These are phyloP conservation scores for Chamaea fasciata DNA, from an alignment of 2,113 vertebrate genomes.

Conservation along the genomic window DNA sequence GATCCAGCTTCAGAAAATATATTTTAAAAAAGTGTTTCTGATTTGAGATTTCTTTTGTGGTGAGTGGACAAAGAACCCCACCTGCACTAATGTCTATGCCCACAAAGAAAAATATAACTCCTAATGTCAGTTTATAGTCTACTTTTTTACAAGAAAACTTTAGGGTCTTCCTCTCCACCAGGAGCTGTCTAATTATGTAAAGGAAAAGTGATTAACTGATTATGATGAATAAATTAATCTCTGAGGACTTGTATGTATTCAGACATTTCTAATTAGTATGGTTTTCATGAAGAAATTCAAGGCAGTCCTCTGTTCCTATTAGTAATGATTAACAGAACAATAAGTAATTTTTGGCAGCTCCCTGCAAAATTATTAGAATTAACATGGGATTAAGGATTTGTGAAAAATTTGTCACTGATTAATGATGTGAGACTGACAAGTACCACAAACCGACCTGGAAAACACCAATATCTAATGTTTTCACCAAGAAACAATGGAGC, in stretches of 20 bases:
- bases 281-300: conserved; percentile 70
- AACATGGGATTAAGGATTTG: conserved; percentile 64
- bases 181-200: conserved; percentile 75
- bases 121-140: conserved; percentile 9
- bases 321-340: conserved; percentile 77
- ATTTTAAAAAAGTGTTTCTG: neutral
- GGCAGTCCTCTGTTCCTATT: conserved; percentile 71
- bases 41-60: neutral
- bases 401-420: conserved; percentile 57
- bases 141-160: conserved; percentile 55
- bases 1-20: neutral
- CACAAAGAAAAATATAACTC: neutral
- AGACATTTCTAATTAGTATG: conserved; percentile 78
- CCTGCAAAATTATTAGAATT: conserved; percentile 68
- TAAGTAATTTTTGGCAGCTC: conserved; percentile 74
- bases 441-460: neutral
- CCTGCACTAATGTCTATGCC: neutral
- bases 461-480: conserved; percentile 26
- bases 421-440: conserved; percentile 57
- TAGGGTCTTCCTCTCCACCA: conserved; percentile 59
- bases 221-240: conserved; percentile 81
- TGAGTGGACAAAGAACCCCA: neutral
- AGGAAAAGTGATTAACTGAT: conserved; percentile 79
- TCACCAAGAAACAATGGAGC: neutral
- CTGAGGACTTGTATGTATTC: conserved; percentile 73